Percentiles rank a stretch among this genome's conserved stretches.
phyloP scores from a whole-genome alignment of 53 echinoderm and acorn worm species.

The Luidia sarsii region DNA sequence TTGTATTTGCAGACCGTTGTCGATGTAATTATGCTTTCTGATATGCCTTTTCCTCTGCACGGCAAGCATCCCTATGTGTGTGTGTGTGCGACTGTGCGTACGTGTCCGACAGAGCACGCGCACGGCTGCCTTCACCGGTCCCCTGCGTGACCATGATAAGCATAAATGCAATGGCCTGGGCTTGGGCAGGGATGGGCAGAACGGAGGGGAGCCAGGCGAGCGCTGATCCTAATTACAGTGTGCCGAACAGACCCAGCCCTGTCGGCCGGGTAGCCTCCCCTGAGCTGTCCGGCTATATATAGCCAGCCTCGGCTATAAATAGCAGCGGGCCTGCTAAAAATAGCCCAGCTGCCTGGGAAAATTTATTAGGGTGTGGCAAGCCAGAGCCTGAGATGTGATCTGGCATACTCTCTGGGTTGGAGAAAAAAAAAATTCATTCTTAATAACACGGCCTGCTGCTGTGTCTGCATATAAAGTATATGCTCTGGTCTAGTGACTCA shows the following conservation, averaged over 20 bases:
- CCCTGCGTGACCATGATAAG: slow-evolving; percentile 41
- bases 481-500: slow-evolving; percentile 33
- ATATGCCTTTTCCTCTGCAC: not conserved
- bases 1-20: slow-evolving; percentile 41
- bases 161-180: slow-evolving; percentile 46
- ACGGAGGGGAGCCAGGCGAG: slow-evolving; percentile 17
- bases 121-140: slow-evolving; percentile 12
- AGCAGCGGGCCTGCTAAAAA: slow-evolving; percentile 41
- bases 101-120: not conserved
- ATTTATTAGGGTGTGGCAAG: slow-evolving; percentile 57
- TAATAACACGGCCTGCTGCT: not conserved
- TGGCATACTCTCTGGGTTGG: too few species aligned
- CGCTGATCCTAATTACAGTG: slow-evolving; percentile 52
- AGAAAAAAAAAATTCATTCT: slow-evolving; percentile 21
- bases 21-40: slow-evolving; percentile 37
- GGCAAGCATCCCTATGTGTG: not conserved
- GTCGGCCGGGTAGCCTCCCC: not conserved
- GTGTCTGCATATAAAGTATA: not conserved
- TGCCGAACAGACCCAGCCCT: slow-evolving; percentile 49
- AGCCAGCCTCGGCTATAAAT: slow-evolving; percentile 45
- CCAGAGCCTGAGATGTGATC: slow-evolving; percentile 25
- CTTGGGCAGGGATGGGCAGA: not conserved
- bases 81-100: too few species aligned
- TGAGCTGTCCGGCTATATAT: slow-evolving; percentile 28
- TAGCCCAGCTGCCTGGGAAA: slow-evolving; percentile 37